Evolutionary conservation across 2,797 vertebrate species (phyloP), one percentile per base, ranked within the genome.

Genomic region (Myotis planiceps): DNA sequence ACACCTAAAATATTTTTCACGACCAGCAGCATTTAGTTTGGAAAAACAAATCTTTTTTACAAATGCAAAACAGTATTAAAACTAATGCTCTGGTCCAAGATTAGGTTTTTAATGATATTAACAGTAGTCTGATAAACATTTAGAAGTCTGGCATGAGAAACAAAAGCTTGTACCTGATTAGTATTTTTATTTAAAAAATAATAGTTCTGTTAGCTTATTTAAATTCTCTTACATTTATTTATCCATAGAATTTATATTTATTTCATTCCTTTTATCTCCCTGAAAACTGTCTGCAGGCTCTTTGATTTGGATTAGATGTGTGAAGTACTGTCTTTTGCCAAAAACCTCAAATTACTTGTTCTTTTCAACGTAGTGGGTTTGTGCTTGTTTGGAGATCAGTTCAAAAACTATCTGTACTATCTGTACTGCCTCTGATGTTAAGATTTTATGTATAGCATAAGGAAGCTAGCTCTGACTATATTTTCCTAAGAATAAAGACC

Each of bases 401-500:
- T 98, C 69, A 96, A 97, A 97, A 97, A 96, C 90, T 97, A 93
- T 97, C 97, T 98, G 97, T 98, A 97, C 97, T 98, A 96, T 97
- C 96, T 98, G 97, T 98, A 98, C 97, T 98, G 97, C 97, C 97
- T 98, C 96, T 97, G 97, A 97, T 97, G 97, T 98, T 98, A 97
- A 98, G 97, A 98, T 97, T 98, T 97, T 98, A 97, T 98, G 97
- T 98, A 97, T 97, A 98, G 97, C 85, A 98, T 97, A 98, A 98
- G 95, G 97, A 98, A 98, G 97, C 97, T 98, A 98, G 97, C 97
- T 98, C 97, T 98, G 97, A 98, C 97, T 98, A 97, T 98, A 97
- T 98, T 98, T 98, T 98, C 97, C 97, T 97, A 98, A 97, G 97
- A 98, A 98, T 98, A 98, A 97, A 97, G 97, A 98, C 97, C 97